These are phyloP conservation scores for Orcinus orca DNA, from an alignment of 2,113 vertebrate genomes.

Conservation along the genomic window DNA sequence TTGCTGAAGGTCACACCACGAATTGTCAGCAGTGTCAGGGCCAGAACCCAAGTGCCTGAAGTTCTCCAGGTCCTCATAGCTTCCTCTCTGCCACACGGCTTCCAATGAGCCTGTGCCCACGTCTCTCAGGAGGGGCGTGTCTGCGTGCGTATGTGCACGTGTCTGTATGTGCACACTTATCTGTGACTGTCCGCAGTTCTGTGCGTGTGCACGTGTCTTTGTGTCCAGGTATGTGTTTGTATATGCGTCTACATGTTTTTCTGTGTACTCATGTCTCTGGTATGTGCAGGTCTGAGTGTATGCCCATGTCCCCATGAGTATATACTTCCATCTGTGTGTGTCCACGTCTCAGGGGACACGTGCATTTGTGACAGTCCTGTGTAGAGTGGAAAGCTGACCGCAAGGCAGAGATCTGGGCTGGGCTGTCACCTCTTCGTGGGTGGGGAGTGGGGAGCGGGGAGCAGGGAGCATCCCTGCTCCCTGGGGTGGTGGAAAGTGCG, in stretches of 20 bases:
- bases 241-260: not conserved
- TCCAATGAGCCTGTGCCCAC: accelerated
- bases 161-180: not conserved
- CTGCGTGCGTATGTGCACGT: not conserved
- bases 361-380: not conserved
- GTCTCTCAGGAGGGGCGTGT: not conserved
- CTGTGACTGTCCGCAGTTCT: not conserved
- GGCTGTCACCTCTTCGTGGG: not conserved
- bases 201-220: not conserved
- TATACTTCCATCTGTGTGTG: not conserved
- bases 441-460: too few species aligned
- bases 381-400: not conserved
- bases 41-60: not conserved
- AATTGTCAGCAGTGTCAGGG: not conserved
- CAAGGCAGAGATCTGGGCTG: not conserved
- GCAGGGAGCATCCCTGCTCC: not conserved
- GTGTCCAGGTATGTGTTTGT: accelerated
- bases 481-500: not conserved
- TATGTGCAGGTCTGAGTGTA: not conserved
- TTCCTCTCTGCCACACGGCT: not conserved
- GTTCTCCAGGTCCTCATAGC: not conserved
- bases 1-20: not conserved
- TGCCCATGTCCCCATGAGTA: not conserved
- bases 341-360: accelerated
- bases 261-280: not conserved